Evolutionary conservation across 1,140 invertebrate genomes (phyloP).

Genomic region (Trinorchestia longiramus): DNA sequence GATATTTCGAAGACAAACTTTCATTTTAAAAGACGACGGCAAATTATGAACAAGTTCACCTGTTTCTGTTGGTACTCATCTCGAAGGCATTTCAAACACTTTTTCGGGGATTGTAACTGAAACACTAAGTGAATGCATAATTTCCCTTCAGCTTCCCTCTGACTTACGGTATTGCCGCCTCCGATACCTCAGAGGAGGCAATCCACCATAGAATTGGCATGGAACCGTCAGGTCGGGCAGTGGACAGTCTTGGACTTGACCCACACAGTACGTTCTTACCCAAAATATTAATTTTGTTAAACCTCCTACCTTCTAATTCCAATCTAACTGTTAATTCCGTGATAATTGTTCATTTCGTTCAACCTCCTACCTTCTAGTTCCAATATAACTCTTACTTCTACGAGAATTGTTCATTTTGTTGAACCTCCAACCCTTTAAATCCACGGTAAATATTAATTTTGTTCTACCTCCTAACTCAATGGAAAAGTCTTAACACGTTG

Average conservation of each 20-base stretch:
- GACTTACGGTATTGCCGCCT: conserved; percentile 43
- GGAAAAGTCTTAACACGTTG: no score
- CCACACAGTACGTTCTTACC: conserved; percentile 41
- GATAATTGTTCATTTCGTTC: neutral
- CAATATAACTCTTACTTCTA: no score
- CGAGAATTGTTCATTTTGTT: no score
- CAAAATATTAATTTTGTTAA: neutral
- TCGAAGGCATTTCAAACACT: neutral
- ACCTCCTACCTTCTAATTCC: no score
- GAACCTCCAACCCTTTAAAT: no score
- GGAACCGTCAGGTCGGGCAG: conserved; percentile 32
- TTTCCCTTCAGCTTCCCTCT: conserved; percentile 56
- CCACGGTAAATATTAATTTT: no score
- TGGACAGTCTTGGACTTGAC: conserved; percentile 21
- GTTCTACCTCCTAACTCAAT: no score
- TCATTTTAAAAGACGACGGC: neutral
- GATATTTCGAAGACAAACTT: neutral
- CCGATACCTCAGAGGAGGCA: conserved; percentile 1
- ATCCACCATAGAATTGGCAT: conserved; percentile 40
- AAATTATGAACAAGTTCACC: neutral
- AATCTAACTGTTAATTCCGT: neutral
- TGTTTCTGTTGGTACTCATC: neutral
- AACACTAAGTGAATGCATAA: neutral
- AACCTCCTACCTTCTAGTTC: neutral
- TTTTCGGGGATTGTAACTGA: neutral